These are phyloP conservation scores for Vanessa cardui DNA, from an alignment of 2,888 invertebrate species.

Conservation along the genomic window DNA sequence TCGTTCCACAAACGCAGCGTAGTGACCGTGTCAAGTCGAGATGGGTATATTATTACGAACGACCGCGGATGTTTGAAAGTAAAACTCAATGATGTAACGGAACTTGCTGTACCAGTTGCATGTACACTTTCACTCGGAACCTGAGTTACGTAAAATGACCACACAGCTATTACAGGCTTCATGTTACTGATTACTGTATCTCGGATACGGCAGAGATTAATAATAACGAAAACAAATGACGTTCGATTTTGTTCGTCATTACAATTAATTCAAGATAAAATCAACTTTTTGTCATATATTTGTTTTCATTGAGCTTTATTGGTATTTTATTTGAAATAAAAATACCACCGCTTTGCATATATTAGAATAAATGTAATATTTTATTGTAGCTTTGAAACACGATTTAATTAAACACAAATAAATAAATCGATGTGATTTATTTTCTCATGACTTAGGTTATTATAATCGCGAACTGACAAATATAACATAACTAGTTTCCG, in stretches of 20 bases:
- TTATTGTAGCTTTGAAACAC: too few species aligned
- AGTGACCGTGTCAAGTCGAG: constrained; percentile 34
- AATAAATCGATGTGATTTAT: too few species aligned
- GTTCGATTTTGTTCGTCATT: background rate
- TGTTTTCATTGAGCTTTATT: too few species aligned
- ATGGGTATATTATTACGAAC: constrained; percentile 29
- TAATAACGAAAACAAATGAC: background rate
- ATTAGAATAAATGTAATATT: too few species aligned
- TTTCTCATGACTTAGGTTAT: too few species aligned
- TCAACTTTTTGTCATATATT: too few species aligned
- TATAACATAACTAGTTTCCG: too few species aligned
- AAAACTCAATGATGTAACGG: constrained; percentile 36
- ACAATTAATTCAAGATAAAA: too few species aligned
- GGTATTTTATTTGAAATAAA: too few species aligned
- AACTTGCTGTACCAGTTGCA: constrained; percentile 40
- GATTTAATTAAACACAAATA: too few species aligned
- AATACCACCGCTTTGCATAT: too few species aligned
- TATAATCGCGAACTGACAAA: too few species aligned
- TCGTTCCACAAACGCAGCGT: background rate
- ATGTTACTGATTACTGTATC: constrained; percentile 24
- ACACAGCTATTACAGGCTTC: constrained; percentile 24
- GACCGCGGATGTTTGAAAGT: constrained; percentile 36
- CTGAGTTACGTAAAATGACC: constrained; percentile 44
- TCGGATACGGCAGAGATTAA: constrained; percentile 6
- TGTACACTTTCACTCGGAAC: constrained; percentile 58